Base-by-base conservation (phyloP, 2,888 invertebrate genomes). In the Acleris cristana region DNA sequence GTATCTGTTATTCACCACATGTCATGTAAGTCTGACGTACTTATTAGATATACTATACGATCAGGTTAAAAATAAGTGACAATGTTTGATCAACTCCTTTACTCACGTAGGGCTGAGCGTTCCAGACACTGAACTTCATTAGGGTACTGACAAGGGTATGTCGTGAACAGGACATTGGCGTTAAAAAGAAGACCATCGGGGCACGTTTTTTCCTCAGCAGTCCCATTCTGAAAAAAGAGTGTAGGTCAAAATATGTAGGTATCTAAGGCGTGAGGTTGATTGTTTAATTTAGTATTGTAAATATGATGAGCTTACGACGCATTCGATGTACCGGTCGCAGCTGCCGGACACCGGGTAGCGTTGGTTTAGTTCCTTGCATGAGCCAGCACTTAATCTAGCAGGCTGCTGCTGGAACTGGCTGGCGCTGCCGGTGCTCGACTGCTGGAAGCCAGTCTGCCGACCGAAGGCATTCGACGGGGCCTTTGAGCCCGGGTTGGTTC, bases 141-240 rank as follows among this genome's bases (percentile, higher is more conserved):
- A 59, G 97, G 97, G 86, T 97, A 98, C 76, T 96, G 95, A 80
- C 98, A 98, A 3, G 97, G 97, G 80, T 95, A 97, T 19, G 94
- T 94, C 68, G 94, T 95, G 75, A 94, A 92, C 23, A 94, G 94
- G 3, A 94, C 90, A 57, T 96, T 95, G 6, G 96, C 94, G 80
- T 97, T 96, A 89, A 95, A 97, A 0, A 96, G 93, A 21, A 97
- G 92, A 49, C 97, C 97, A 78, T 98, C 97, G 0, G 97, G 96
- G 72, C 98, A 98, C 4, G 95, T 84, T 77, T 96, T 96, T 81
- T 96, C 95, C 80, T 96, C 95, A 0, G 95, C 90, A 5, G 95
- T 94, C 19, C 97, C 97, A 74, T 97, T 95, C 83, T 94, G 74
- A 55, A 70, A 64, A 72, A 3, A 70, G 12, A 8, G 23, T 53